These are phyloP conservation scores for Taxidea taxus DNA, from an alignment of 2,113 vertebrate genomes.

Conservation along the genomic window DNA sequence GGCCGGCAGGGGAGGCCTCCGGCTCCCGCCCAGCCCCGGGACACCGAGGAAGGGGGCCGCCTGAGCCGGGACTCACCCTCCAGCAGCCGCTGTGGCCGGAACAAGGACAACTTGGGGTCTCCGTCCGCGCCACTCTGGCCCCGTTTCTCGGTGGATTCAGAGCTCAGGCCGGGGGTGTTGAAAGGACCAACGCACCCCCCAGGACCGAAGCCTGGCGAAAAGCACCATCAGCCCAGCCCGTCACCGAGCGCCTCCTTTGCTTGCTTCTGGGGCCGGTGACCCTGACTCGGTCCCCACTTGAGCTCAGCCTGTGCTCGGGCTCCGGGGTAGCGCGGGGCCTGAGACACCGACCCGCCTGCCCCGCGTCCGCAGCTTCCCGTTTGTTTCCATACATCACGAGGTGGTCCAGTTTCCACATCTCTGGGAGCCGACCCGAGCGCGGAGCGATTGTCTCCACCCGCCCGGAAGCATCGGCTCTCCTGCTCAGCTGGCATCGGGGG, in stretches of 20 bases:
- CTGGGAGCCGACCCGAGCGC: background rate
- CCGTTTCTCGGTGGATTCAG: background rate
- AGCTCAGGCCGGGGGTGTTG: too few relatives aligned
- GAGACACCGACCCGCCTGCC: background rate
- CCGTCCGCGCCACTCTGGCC: background rate
- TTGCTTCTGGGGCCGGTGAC: background rate
- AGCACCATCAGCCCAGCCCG: rapidly evolving
- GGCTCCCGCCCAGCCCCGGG: background rate
- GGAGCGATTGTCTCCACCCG: rapidly evolving
- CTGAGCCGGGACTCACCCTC: background rate
- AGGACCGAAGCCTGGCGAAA: background rate
- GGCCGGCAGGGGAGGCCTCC: background rate
- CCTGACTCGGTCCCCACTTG: background rate
- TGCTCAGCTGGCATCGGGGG: background rate
- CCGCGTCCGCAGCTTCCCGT: background rate
- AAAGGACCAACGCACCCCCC: background rate
- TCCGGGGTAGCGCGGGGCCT: background rate
- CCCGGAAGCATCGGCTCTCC: rapidly evolving
- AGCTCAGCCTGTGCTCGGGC: background rate
- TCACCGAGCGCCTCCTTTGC: background rate
- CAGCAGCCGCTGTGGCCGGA: background rate
- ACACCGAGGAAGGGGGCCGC: background rate
- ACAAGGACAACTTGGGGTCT: too few relatives aligned
- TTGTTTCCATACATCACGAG: background rate
- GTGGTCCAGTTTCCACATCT: too few relatives aligned